Evolutionary conservation across 2,797 vertebrate genomes (phyloP).

Genomic region (Zalophus californianus): DNA sequence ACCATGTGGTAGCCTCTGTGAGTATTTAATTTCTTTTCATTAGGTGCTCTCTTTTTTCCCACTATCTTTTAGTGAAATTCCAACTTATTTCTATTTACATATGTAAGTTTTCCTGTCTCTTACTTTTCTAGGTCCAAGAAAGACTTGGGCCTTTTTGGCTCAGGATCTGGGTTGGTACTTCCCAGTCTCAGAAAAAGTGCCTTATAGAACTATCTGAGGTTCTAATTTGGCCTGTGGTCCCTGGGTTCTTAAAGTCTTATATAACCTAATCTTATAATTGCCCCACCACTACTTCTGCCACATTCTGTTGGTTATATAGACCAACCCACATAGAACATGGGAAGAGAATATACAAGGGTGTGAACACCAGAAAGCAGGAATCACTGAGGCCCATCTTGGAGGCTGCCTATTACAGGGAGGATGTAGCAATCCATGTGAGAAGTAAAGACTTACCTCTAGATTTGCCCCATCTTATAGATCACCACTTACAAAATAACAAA

Average conservation of each 20-base stretch:
- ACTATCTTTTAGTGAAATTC: slow-evolving; percentile 5
- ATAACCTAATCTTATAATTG: slow-evolving; percentile 39
- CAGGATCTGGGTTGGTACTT: neutral
- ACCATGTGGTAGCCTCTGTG: neutral
- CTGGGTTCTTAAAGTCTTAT: slow-evolving; percentile 26
- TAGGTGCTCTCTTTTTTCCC: neutral
- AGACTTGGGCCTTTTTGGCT: neutral
- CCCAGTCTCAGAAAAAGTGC: neutral
- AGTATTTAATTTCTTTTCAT: slow-evolving; percentile 45
- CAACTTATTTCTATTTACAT: slow-evolving; percentile 29
- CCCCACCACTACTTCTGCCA: neutral
- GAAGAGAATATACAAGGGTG: neutral
- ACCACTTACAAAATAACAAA: slow-evolving; percentile 5
- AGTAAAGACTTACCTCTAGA: slow-evolving; percentile 24
- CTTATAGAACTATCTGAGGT: slow-evolving; percentile 18
- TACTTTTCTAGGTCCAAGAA: slow-evolving; percentile 16
- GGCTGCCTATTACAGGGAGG: neutral
- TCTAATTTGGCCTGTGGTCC: neutral
- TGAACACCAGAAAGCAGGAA: neutral
- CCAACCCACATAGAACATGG: neutral
- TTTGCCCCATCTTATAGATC: neutral
- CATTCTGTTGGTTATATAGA: neutral
- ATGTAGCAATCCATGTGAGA: neutral
- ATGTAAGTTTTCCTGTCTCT: neutral
- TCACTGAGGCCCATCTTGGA: neutral